phyloP scores from a whole-genome alignment of 64 coral and sea anemone species.

The Trachythela sp. region DNA sequence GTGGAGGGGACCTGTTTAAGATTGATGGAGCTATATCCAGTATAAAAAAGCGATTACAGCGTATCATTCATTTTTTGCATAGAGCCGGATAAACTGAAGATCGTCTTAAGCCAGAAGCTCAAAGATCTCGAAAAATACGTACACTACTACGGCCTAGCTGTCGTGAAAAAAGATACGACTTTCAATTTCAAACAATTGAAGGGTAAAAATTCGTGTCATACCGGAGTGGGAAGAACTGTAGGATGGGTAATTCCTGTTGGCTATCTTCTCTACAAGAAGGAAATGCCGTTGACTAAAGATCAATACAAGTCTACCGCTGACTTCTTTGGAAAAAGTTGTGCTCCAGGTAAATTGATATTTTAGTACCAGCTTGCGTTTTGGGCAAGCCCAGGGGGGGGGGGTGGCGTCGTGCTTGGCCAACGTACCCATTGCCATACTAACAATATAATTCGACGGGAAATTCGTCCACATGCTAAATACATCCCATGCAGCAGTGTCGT shows the following conservation, averaged over 20 bases:
- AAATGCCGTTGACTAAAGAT: background rate
- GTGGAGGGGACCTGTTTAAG: no score
- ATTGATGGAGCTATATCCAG: no score
- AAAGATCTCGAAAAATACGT: background rate
- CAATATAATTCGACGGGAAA: no score
- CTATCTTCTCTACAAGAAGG: background rate
- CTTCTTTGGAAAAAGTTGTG: background rate
- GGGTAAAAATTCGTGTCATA: background rate
- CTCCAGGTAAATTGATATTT: background rate
- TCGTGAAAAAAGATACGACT: background rate
- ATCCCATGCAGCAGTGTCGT: no score
- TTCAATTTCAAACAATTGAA: background rate
- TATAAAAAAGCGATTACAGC: background rate
- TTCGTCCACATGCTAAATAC: no score
- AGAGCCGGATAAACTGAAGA: background rate
- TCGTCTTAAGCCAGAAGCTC: background rate
- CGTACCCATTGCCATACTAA: no score
- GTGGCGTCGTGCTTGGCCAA: no score
- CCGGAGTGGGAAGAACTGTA: background rate
- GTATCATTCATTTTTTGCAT: no score
- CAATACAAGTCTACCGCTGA: background rate
- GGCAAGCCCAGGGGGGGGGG: background rate
- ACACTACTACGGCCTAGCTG: background rate
- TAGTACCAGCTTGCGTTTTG: background rate
- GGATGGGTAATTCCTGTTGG: slow-evolving; percentile 10